A percentile compares a stretch with the other conserved stretches of the same genome.
Conservation (phyloP, 2,888 invertebrate genomes). For the Campopleginae sp. region DNA sequence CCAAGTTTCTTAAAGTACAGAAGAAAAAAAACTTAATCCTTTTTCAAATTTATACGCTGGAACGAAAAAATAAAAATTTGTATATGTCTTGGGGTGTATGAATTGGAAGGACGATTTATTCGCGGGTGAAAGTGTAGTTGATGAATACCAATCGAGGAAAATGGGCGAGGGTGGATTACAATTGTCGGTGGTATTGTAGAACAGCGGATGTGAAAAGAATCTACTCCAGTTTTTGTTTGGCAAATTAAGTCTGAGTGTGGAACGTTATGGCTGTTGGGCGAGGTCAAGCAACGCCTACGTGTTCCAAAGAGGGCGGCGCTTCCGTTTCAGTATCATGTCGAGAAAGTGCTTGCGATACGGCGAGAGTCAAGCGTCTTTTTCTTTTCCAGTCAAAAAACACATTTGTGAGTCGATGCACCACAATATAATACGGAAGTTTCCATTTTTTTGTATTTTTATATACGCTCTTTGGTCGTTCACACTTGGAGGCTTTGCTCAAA, state of each 20-base stretch:
- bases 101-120: conserved; percentile 11
- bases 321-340: neutral
- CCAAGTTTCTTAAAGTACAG: neutral
- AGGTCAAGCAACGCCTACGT: conserved; percentile 9
- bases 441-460: conserved; percentile 2
- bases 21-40: neutral
- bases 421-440: neutral
- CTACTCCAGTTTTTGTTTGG: neutral
- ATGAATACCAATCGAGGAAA: conserved; percentile 10
- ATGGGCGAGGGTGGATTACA: conserved; percentile 13
- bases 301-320: neutral
- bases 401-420: neutral
- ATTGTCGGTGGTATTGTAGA: conserved; percentile 5
- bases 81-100: neutral
- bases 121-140: neutral
- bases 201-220: neutral
- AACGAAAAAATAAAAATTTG: neutral
- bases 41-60: neutral
- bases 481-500: neutral
- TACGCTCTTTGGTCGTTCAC: conserved; percentile 1
- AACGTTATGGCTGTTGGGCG: neutral
- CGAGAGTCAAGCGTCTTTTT: neutral
- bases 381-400: neutral
- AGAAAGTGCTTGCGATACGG: neutral
- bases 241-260: neutral